Base-by-base conservation (phyloP, 2,888 invertebrate genomes). In the Heterodera filipjevi region DNA sequence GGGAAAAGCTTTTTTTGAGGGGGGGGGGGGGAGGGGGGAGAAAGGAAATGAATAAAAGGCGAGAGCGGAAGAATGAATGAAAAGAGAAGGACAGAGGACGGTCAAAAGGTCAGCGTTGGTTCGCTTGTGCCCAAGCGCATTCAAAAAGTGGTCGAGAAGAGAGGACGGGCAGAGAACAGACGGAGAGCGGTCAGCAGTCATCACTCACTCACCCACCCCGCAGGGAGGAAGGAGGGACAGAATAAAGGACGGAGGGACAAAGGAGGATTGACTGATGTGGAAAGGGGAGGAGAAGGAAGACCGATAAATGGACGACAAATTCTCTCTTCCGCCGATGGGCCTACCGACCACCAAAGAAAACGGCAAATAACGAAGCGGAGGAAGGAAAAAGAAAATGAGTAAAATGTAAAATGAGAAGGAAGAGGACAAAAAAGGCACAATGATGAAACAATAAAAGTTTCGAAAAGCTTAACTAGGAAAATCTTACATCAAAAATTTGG, bases 101-200 rank as follows among this genome's bases (percentile, higher is more conserved):
- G 59, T 59, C 75, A 72, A 53, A 30, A 59, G 30, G 44, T 32
- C 53, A 53, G 53, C 73, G 53, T 73, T 73, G 73, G 73, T 59
- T 27, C 59, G 59, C 27, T 59, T 59, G 59, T 59, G 59, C 59
- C 59, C 59, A 59, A 59, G 59, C 59, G 59, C 59, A 59, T 59
- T 59, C 59, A 59, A 68, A 68, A 68, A 68, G 68, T 68, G 68
- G 68, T 68, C 68, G 68, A 68, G 68, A 68, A 27, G 68, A 35
- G 10, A 49, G 32, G 30, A 59, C 3, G 64, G 32, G 64, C 8
- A 73, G 35, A 27, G 74, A 74, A 74, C 27, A 74, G 49, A 75
- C 49, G 66, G 66, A 75, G 39, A 66, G 46, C 35, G 64, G 53
- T 39, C 64, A 59, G n/a, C 35, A 59, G 33, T 39, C 59, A 59